phyloP scores from a whole-genome alignment of 2,113 vertebrate species.

The Ahaetulla prasina region DNA sequence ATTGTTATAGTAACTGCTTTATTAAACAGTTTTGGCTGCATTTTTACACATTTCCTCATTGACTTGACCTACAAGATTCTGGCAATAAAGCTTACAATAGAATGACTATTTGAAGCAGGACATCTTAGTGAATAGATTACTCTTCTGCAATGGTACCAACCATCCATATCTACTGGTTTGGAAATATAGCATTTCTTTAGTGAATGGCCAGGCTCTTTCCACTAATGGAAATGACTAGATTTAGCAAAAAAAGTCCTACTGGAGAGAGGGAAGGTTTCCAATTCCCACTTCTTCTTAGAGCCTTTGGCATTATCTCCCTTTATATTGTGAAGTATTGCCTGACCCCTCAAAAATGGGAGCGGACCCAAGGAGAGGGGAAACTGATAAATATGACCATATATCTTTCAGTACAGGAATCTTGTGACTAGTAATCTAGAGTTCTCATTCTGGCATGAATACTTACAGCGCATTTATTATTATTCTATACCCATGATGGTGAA shows the following conservation, averaged over 20 bases:
- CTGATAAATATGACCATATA: background rate
- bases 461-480: background rate
- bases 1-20: background rate
- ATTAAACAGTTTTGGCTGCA: background rate
- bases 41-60: background rate
- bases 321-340: background rate
- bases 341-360: background rate
- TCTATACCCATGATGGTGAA: background rate
- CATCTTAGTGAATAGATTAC: background rate
- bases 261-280: background rate
- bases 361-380: background rate
- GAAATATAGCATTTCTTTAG: background rate
- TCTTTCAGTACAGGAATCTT: background rate
- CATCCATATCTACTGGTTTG: background rate
- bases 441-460: background rate
- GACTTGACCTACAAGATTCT: background rate
- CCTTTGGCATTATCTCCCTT: background rate
- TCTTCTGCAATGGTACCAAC: background rate
- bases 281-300: background rate
- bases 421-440: too few relatives aligned
- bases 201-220: background rate
- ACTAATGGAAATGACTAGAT: background rate
- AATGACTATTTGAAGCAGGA: background rate
- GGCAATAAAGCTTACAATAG: background rate
- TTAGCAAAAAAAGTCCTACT: background rate